These are phyloP conservation scores for Meloidogyne floridensis DNA, from an alignment of 1,140 invertebrate genomes.

Conservation along the genomic window DNA sequence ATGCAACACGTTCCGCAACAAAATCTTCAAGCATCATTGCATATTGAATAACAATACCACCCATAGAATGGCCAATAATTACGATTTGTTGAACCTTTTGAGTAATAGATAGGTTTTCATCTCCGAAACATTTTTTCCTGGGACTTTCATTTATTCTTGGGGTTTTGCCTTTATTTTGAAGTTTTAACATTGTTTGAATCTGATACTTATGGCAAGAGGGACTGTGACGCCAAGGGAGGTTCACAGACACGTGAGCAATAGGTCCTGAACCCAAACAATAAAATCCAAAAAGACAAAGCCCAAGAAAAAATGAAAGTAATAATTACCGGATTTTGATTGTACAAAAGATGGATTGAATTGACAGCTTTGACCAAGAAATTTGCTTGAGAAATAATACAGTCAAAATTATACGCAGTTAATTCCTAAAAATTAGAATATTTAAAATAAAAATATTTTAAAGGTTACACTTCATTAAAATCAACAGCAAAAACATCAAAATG, in stretches of 20 bases:
- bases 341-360: slow-evolving; percentile 38
- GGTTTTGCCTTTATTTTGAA: too few species aligned
- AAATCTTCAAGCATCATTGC: slow-evolving; percentile 20
- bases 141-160: too few species aligned
- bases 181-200: too few species aligned
- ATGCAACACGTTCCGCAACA: slow-evolving; percentile 14
- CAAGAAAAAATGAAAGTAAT: too few species aligned
- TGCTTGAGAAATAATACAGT: slow-evolving; percentile 39
- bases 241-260: too few species aligned
- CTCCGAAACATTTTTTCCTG: too few species aligned
- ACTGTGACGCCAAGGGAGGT: too few species aligned
- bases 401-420: slow-evolving; percentile 49
- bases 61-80: slow-evolving; percentile 55
- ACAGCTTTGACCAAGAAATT: slow-evolving; percentile 41
- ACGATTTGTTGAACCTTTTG: slow-evolving; percentile 35
- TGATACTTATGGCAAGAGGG: too few species aligned
- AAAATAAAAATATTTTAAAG: slow-evolving; percentile 2
- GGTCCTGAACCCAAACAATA: too few species aligned
- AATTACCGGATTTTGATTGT: slow-evolving; percentile 24
- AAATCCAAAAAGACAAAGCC: too few species aligned
- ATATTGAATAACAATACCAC: slow-evolving; percentile 49
- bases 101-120: too few species aligned
- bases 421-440: slow-evolving; percentile 39
- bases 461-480: slow-evolving; percentile 51
- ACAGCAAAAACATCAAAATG: slow-evolving; percentile 55